phyloP scores from a whole-genome alignment of 2,888 invertebrate genomes.

The Andrena minutula region DNA sequence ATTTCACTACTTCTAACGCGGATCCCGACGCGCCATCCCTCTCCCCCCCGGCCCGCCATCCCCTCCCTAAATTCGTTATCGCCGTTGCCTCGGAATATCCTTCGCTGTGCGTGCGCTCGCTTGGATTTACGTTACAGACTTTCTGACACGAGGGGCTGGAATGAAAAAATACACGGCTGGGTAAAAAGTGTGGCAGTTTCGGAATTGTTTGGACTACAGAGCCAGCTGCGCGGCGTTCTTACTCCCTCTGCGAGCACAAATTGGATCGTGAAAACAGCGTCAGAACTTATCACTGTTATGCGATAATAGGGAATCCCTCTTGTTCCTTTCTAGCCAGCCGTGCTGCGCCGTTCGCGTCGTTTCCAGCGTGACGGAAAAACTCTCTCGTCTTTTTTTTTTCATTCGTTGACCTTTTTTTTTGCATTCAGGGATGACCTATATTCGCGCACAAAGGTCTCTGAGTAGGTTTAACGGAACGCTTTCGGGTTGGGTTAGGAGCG shows the following conservation, averaged over 20 bases:
- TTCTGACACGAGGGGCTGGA: not conserved
- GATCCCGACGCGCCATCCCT: constrained; percentile 17
- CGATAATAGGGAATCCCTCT: constrained; percentile 38
- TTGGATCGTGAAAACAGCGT: constrained; percentile 53
- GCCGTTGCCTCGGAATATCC: not conserved
- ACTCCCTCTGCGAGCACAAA: constrained; percentile 42
- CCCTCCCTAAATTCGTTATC: not conserved
- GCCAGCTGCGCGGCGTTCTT: constrained; percentile 6
- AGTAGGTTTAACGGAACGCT: constrained; percentile 64
- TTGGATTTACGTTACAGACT: not conserved
- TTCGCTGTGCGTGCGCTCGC: not conserved
- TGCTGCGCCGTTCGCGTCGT: constrained; percentile 30
- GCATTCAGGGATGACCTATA: constrained; percentile 63
- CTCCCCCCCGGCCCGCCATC: not conserved
- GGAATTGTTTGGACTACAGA: constrained; percentile 14
- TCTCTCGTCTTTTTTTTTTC: constrained; percentile 33
- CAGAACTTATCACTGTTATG: constrained; percentile 55
- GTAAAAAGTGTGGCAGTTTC: not conserved
- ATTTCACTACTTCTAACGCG: not conserved
- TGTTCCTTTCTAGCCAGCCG: constrained; percentile 25
- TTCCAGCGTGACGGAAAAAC: constrained; percentile 50
- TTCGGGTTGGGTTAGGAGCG: constrained; percentile 58
- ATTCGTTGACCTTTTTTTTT: constrained; percentile 46
- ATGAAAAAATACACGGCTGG: not conserved
- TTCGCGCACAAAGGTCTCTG: constrained; percentile 50